Base-by-base conservation (phyloP, 2,888 invertebrate species). In the Spicauda simplicius region DNA sequence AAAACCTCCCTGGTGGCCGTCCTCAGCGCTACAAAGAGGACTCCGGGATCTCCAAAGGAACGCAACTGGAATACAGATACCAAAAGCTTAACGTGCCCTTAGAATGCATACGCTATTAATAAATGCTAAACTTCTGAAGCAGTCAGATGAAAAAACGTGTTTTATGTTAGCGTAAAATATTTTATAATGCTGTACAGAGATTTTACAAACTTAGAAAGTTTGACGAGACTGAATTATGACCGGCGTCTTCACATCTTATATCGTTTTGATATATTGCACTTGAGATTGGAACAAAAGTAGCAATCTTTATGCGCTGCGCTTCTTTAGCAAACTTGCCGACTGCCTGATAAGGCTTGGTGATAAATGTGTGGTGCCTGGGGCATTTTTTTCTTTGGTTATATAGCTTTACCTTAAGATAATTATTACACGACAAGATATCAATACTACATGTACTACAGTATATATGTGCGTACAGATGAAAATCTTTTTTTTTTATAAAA, bases 121-220 rank as follows among this genome's bases (percentile, higher is more conserved):
- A n/a, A n/a, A n/a, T n/a, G n/a, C n/a, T n/a, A n/a, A n/a, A n/a
- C n/a, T n/a, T n/a, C 25, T 25, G 2, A 25, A 25, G 25, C 5
- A 25, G n/a, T 5, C 4, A 33, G 33, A 33, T 33, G 3, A 33
- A 33, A 33, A 33, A 33, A 8, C 33, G 10, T 33, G 33, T 4
- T 33, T 33, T 33, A 33, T 33, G 33, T 8, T 37, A 2, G 37
- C 37, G 2, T n/a, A 37, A 37, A 50, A 18, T 33, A n/a, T 41
- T 61, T 57, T 66, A 54, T 59, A 66, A 69, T 64, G 37, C 59
- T 19, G 37, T 4, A 16, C 16, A 18, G 16, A 33, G 8, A 30
- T 8, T 16, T 33, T 11, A 33, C 16, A 33, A 18, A 16, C 2
- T 56, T 56, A 33, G 33, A 33, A 56, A 56, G 33, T 56, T 56